Evolutionary conservation across 2,888 invertebrate species (phyloP), one percentile per base, ranked within the genome.

Genomic region (Drosophila meridiana): DNA sequence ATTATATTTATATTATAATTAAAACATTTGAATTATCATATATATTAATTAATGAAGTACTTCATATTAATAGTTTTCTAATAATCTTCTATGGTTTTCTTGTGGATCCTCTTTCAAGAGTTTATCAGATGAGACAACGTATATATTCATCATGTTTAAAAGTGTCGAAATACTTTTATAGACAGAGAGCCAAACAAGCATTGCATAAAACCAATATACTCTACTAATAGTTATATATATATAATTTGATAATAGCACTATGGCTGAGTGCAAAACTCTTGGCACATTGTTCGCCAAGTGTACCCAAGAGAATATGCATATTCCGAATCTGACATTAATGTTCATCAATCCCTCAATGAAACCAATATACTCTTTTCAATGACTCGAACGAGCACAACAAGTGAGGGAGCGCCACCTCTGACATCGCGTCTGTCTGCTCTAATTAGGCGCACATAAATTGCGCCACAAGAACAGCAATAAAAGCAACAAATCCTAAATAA

Each of bases 401-500:
- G 50, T 52, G 47, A 34, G 20, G 11, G 50, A 30, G 36, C n/a
- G 14, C 14, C 30, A 65, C 61, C 85, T 69, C 72, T 59, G 52
- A 52, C 52, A 52, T 11, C 20, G 52, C 20, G 34, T 68, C 67
- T 84, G 87, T 90, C 87, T 87, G 80, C 62, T 87, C 89, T 89
- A 87, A 87, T 90, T 87, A 90, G 90, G 77, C 63, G 76, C 82
- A 69, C 90, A 87, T 87, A 90, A 87, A 87, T 84, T 76, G 63
- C 47, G 69, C 71, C 69, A 57, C 56, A 63, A 55, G 59, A 66
- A 69, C 75, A 69, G 75, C 63, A 69, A 78, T 69, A 76, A 79
- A 67, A 67, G 61, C 75, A 78, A 72, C 78, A 87, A 87, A 87
- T 87, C 85, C 90, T 87, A 89, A 87, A 87, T 87, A 89, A 87